Percentiles rank a stretch among this genome's conserved stretches.
These are phyloP conservation scores for Styela plicata DNA, from an alignment of 23 tunicate species.

Conservation along the genomic window DNA sequence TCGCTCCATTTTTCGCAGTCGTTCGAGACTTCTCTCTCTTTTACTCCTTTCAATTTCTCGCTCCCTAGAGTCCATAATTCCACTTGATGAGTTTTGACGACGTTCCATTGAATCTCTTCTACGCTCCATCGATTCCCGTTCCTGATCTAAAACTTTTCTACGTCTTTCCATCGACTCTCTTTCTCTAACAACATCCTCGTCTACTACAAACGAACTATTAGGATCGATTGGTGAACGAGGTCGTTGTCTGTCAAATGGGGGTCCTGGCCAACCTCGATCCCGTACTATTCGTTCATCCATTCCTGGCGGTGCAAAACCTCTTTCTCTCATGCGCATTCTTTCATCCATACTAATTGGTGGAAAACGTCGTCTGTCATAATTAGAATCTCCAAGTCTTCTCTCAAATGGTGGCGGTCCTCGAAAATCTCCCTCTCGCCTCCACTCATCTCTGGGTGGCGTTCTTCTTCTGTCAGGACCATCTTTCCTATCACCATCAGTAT, in stretches of 20 bases:
- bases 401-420: not conserved
- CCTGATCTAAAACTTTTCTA: not conserved
- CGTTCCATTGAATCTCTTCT: slow-evolving; percentile 33
- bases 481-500: not conserved
- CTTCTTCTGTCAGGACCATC: not conserved
- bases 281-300: not conserved
- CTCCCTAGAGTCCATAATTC: slow-evolving; percentile 22
- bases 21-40: slow-evolving; percentile 69
- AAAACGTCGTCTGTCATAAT: not conserved
- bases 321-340: not conserved
- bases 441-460: not conserved
- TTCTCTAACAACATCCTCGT: not conserved
- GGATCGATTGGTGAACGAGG: not conserved
- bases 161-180: slow-evolving; percentile 6
- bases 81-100: slow-evolving; percentile 28
- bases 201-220: slow-evolving; percentile 5
- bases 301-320: not conserved
- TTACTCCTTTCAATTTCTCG: slow-evolving; percentile 27
- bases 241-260: not conserved
- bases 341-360: slow-evolving; percentile 3
- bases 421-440: not conserved
- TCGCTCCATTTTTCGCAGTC: slow-evolving; percentile 43
- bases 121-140: slow-evolving; percentile 53
- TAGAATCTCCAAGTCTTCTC: not conserved
- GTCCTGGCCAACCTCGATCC: not conserved